Base-by-base conservation (phyloP, 2,797 vertebrate genomes). In the Vultur gryphus region DNA sequence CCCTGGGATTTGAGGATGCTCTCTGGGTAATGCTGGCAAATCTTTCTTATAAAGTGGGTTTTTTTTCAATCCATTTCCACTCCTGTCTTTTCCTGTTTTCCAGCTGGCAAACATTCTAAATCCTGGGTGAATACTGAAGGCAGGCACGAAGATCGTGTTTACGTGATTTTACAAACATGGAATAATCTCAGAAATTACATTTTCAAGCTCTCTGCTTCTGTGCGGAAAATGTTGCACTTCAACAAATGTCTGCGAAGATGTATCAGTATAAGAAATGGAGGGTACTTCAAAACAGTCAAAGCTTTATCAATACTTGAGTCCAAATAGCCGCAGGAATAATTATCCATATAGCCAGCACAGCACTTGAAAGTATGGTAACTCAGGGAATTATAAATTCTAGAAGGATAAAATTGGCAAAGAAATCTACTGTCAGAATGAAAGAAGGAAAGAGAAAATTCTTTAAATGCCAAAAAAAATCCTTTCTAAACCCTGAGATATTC, bases 41-140 rank as follows among this genome's bases (percentile, higher is more conserved):
- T 48, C 48, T 70, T 93, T 92, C 79, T 89, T 77, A 66, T 83
- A 21, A 90, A 92, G 61, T 31, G 25, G 15, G 4, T 76, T 66
- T 80, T 37, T 37, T 93, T 69, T 10, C 73, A 88, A 55, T 81
- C 55, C 54, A 44, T 94, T 96, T 95, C 71, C 55, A 72, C 33
- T 90, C 51, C 43, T 87, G 55, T 90, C 66, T 78, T 86, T 95
- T 95, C 73, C 77, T 96, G 62, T 96, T 95, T 97, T 95, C 91
- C 93, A 66, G 57, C 62, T 97, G 77, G 73, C 71, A 97, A 92
- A 87, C 43, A 80, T 87, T 87, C 43, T 75, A 78, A 90, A 84
- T 84, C 86, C 94, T 81, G 57, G 16, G 61, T 95, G 76, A 82
- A 54, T 93, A 78, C 54, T 77, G 75, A 73, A 93, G 37, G 41